These are phyloP conservation scores for Pygocentrus nattereri DNA, from an alignment of 2,797 vertebrate genomes.

Conservation along the genomic window DNA sequence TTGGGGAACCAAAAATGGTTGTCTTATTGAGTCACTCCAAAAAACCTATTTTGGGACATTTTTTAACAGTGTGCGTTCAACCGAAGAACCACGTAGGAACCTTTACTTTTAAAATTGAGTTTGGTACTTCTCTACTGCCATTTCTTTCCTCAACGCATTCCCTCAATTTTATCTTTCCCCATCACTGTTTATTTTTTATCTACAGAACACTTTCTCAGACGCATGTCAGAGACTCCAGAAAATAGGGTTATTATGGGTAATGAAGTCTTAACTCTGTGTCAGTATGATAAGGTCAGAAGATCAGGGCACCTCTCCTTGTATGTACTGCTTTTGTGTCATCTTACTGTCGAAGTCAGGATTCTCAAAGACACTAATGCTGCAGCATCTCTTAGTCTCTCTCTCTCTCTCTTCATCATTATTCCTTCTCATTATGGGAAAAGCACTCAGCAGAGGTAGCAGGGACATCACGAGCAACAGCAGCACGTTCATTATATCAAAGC, in stretches of 20 bases:
- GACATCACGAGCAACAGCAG: slow-evolving; percentile 5
- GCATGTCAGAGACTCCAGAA: not conserved
- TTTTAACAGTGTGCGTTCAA: not conserved
- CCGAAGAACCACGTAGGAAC: not conserved
- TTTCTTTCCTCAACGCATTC: not conserved
- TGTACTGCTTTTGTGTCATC: slow-evolving; percentile 40
- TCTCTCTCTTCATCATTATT: not conserved
- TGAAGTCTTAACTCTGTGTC: slow-evolving; percentile 38
- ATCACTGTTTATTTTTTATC: not conserved
- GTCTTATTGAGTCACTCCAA: not conserved
- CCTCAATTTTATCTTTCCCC: not conserved
- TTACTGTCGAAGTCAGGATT: slow-evolving; percentile 39
- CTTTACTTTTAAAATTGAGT: not conserved
- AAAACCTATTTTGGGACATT: no score
- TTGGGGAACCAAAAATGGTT: not conserved
- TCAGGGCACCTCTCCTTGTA: slow-evolving; percentile 56
- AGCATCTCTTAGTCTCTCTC: not conserved
- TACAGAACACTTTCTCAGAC: not conserved
- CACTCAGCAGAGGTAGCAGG: not conserved
- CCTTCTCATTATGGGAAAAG: slow-evolving; percentile 8
- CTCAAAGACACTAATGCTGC: not conserved
- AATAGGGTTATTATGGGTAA: slow-evolving; percentile 53
- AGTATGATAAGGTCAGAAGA: slow-evolving; percentile 61
- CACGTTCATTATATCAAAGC: not conserved
- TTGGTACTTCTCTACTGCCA: not conserved